These are phyloP conservation scores for Perccottus glenii DNA, from an alignment of 2,113 vertebrate genomes.

Conservation along the genomic window DNA sequence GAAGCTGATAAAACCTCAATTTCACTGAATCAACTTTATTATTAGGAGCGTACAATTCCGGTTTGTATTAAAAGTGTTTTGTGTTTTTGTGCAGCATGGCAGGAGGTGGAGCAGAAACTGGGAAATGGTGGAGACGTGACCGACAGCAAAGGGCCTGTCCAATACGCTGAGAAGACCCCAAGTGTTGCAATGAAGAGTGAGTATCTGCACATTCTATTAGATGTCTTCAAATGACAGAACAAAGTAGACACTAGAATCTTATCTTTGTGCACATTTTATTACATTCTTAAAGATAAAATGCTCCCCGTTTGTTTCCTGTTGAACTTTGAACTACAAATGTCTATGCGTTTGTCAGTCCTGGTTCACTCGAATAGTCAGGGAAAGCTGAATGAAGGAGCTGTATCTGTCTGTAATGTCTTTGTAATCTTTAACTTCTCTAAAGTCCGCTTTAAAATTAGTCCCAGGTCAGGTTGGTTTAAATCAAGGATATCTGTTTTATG, in stretches of 20 bases:
- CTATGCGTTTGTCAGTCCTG: neutral
- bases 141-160: constrained; percentile 78
- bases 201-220: constrained; percentile 23
- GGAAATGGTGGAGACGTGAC: constrained; percentile 65
- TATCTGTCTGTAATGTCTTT: constrained; percentile 35
- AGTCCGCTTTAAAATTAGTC: neutral
- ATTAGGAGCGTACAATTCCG: neutral
- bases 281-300: neutral
- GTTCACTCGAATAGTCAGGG: neutral
- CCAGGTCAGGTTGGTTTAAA: too few relatives aligned
- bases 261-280: constrained; percentile 11
- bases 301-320: neutral
- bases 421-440: constrained; percentile 32
- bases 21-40: neutral
- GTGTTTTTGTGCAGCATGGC: constrained; percentile 85
- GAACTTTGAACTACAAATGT: constrained; percentile 31
- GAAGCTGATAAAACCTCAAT: constrained; percentile 16
- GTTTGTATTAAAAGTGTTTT: constrained; percentile 1
- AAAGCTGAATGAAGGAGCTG: constrained; percentile 8
- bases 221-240: constrained; percentile 2
- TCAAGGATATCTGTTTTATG: neutral
- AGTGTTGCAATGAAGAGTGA: constrained; percentile 86
- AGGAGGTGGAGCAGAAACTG: constrained; percentile 90
- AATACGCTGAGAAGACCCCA: constrained; percentile 89
- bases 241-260: neutral